Evolutionary conservation across 2,888 invertebrate genomes (phyloP).

Genomic region (Ischnura elegans): DNA sequence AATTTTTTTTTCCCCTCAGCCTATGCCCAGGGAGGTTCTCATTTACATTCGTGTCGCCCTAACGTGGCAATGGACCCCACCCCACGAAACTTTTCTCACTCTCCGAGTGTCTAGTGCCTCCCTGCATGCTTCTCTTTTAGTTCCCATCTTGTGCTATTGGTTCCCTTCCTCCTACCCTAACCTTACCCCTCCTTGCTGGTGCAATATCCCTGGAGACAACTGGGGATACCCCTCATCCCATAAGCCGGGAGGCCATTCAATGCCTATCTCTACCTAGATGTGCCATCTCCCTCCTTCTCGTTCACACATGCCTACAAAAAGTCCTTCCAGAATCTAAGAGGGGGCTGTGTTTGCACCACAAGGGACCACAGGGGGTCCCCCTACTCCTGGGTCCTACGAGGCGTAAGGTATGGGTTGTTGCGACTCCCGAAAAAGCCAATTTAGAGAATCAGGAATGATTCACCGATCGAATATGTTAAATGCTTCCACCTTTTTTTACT

Average conservation of each 20-base stretch:
- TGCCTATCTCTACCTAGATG: neutral
- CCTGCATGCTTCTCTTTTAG: neutral
- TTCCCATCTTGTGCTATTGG: neutral
- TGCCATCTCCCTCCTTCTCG: neutral
- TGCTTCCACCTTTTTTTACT: constrained; percentile 6
- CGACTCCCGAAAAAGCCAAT: constrained; percentile 30
- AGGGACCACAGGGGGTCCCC: neutral
- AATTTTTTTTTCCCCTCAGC: neutral
- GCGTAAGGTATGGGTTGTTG: neutral
- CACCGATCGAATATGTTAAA: constrained; percentile 8
- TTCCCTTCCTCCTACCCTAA: neutral
- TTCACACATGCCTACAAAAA: neutral
- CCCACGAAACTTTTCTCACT: neutral
- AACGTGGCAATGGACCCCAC: neutral
- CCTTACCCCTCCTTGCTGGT: neutral
- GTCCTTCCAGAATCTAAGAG: neutral
- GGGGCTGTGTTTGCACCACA: neutral
- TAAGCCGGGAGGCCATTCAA: neutral
- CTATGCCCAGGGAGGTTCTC: neutral
- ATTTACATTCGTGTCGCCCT: constrained; percentile 8
- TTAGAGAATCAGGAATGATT: constrained; percentile 4
- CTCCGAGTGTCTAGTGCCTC: neutral
- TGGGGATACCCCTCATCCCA: neutral
- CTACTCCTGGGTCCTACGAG: neutral
- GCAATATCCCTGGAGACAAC: neutral